Evolutionary conservation across 2,797 vertebrate genomes (phyloP), one percentile per base, ranked within the genome.

Genomic region (Hippocampus kuda): DNA sequence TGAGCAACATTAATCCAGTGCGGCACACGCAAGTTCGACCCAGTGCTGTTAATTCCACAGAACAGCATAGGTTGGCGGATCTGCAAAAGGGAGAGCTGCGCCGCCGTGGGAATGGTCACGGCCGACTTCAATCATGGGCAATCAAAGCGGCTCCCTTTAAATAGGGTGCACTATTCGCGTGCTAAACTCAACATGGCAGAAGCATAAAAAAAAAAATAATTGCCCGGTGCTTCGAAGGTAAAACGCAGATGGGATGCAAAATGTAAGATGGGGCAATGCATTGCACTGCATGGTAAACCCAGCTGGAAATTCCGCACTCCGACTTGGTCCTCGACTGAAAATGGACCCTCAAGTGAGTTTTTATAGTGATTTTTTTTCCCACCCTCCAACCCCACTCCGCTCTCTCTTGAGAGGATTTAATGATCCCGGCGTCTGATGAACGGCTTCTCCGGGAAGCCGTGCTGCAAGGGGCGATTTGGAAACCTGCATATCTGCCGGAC

Each of bases 291-390:
- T 2, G 56, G 56, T 57, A 26, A 57, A 13, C 67, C 70, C 20
- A 26, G 73, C 70, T 12, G 53, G 67, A 80, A 81, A 54, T 80
- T 74, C 72, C 30, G 73, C 70, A 75, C 69, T 81, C 75, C 5
- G 71, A 75, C 72, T 76, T 72, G 70, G n/a, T 79, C 77, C 77
- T 79, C 74, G 73, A 76, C 71, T 76, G 75, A 72, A 82, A 86
- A 85, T 85, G 68, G 27, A 42, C 73, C 77, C 54, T 82, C 64
- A 72, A 83, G 80, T 79, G 73, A 86, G 70, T 79, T 82, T 79
- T 84, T 13, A 4, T 6, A n/a, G n/a, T 4, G 49, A 51, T 51
- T 51, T 20, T 13, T 13, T 13, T 44, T 46, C 51, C 20, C 20
- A 65, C 54, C 61, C 72, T 53, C 68, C 69, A 76, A 77, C 81